A percentile compares a stretch with the other conserved stretches of the same genome.
Conservation (phyloP, 2,113 vertebrate genomes). For the Archocentrus centrarchus region DNA sequence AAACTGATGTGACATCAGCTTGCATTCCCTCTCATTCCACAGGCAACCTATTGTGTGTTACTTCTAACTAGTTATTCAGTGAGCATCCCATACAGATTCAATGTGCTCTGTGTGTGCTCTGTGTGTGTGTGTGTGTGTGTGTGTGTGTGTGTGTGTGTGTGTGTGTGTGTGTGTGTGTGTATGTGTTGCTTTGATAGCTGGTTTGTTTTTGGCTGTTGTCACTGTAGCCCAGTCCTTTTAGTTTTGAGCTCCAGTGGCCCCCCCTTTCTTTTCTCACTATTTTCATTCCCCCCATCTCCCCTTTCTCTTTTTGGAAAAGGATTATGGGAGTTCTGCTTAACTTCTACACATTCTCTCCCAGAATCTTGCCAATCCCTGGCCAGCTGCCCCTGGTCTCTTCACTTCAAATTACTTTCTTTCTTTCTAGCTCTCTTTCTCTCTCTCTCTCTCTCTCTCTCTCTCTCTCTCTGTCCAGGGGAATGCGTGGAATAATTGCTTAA, state of each 20-base stretch:
- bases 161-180: not conserved
- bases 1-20: not conserved
- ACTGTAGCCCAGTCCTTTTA: constrained; percentile 57
- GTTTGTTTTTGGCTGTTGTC: constrained; percentile 67
- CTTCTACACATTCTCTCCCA: constrained; percentile 74
- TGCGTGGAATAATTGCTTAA: constrained; percentile 80
- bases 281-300: constrained; percentile 44
- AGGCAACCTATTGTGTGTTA: constrained; percentile 20
- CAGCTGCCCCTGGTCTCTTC: constrained; percentile 73
- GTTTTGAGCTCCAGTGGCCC: constrained; percentile 20
- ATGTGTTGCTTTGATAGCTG: constrained; percentile 20
- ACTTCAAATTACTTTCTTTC: constrained; percentile 68
- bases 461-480: constrained; percentile 66
- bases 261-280: constrained; percentile 24
- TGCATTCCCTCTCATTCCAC: not conserved
- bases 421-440: constrained; percentile 44
- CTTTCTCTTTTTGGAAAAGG: constrained; percentile 68
- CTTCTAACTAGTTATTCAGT: constrained; percentile 63
- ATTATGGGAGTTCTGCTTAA: constrained; percentile 74
- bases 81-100: constrained; percentile 37
- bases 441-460: constrained; percentile 52
- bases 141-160: too few relatives aligned
- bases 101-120: not conserved
- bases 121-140: not conserved
- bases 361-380: constrained; percentile 71